Evolutionary conservation across 2,888 invertebrate species (phyloP), one percentile per base, ranked within the genome.

Genomic region (Sialis lutaria): DNA sequence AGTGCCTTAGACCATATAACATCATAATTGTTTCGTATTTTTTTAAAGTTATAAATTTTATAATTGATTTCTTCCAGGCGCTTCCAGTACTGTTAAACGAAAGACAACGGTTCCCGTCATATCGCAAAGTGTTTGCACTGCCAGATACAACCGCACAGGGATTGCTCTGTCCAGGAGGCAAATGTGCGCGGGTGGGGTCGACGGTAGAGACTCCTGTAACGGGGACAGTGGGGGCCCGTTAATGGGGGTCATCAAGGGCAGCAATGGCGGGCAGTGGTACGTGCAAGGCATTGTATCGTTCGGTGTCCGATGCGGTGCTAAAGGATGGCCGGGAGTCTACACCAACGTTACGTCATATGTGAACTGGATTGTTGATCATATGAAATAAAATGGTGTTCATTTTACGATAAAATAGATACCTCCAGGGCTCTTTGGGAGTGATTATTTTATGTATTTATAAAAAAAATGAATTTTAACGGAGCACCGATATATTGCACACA

Each of bases 241-340:
- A 9, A 50, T 50, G 50, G 7, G 35, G 22, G 22, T 22, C 22
- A 22, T 22, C 10, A 9, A n/a, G 22, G 5, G 10, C 13, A 64
- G 55, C 42, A 65, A 64, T 32, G 62, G 66, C 1, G 30, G 34
- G 7, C 64, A 69, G 0, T 78, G 76, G 74, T 72, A 73, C 46
- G 56, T 70, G 0, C 67, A 77, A 4, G 83, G 78, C 0, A 64
- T 83, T 2, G 79, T 82, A 0, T 82, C 81, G 22, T 80, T 76
- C 48, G 83, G 82, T 0, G 68, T 69, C 41, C 70, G 73, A 4
- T 80, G 77, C 48, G 79, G 79, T 0, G 68, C 69, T 54, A 72
- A 73, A 10, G 76, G 73, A 0, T 73, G 74, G 61, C 81, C 82
- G 1, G 80, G 78, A 32, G 77, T 83, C 0, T 82, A 82, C 55